Percentiles rank a stretch among this genome's conserved stretches.
Conservation (phyloP, 1,140 invertebrate genomes). For the Geopemphigus sp. region DNA sequence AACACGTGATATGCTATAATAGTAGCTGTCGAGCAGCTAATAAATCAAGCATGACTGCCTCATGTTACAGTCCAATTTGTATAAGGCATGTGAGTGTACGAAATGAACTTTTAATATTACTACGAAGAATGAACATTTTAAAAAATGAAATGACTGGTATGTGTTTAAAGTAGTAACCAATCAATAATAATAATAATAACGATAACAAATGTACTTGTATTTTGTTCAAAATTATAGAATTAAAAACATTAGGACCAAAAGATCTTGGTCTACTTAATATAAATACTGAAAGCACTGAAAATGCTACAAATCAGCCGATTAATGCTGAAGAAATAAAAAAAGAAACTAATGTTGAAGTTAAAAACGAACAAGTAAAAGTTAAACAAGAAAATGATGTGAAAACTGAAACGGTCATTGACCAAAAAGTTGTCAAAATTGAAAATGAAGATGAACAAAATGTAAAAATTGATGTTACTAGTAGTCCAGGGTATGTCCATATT, state of each 20-base stretch:
- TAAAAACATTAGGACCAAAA: conserved; percentile 18
- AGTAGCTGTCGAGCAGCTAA: conserved; percentile 39
- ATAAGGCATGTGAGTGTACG: conserved; percentile 34
- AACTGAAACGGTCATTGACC: conserved; percentile 16
- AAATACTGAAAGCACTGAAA: background rate
- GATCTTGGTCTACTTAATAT: background rate
- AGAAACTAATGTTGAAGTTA: conserved; percentile 44
- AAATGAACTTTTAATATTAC: conserved; percentile 11
- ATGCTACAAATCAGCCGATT: background rate
- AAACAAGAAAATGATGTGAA: conserved; percentile 51
- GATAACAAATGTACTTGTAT: background rate
- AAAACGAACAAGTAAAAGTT: conserved; percentile 34
- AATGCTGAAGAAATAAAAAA: conserved; percentile 50
- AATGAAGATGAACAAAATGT: conserved; percentile 57
- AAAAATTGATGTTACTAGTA: conserved; percentile 51
- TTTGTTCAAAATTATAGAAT: background rate
- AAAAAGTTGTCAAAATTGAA: conserved; percentile 54
- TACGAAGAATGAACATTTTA: conserved; percentile 35
- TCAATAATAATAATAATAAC: background rate
- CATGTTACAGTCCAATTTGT: conserved; percentile 43
- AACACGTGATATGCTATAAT: conserved; percentile 46
- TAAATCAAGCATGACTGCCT: conserved; percentile 14
- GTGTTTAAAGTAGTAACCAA: background rate
- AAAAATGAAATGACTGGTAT: conserved; percentile 28
- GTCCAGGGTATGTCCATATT: conserved; percentile 15